phyloP scores from a whole-genome alignment of 2,888 invertebrate genomes.

The Terebella lapidaria region DNA sequence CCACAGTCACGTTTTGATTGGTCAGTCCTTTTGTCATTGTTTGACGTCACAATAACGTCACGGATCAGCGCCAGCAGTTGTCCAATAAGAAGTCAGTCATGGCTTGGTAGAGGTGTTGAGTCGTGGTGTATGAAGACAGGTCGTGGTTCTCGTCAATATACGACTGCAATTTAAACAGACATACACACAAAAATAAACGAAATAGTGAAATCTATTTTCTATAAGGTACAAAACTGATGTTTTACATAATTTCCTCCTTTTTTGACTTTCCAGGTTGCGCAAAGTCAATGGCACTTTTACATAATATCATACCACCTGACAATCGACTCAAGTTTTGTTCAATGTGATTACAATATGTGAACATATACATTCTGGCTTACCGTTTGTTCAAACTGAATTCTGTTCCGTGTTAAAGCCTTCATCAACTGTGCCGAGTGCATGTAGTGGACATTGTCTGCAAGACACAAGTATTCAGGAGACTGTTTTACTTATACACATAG shows the following conservation, averaged over 20 bases:
- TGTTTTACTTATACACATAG: neutral
- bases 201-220: neutral
- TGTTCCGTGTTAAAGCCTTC: neutral
- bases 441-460: neutral
- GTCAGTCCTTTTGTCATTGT: too few relatives aligned
- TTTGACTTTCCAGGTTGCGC: too few relatives aligned
- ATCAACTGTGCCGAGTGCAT: neutral
- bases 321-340: too few relatives aligned
- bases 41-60: too few relatives aligned
- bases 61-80: conserved; percentile 24
- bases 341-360: too few relatives aligned
- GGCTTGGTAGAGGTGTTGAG: conserved; percentile 18
- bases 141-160: conserved; percentile 21
- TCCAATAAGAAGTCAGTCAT: conserved; percentile 22
- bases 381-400: neutral
- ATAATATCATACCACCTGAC: too few relatives aligned
- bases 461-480: neutral
- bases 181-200: neutral
- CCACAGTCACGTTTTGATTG: too few relatives aligned
- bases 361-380: too few relatives aligned
- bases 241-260: too few relatives aligned
- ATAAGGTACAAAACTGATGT: too few relatives aligned
- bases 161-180: neutral
- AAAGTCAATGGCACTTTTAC: too few relatives aligned
- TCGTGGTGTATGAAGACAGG: conserved; percentile 2